phyloP scores from a whole-genome alignment of 2,888 invertebrate species.

The Malthinus flaveolus region DNA sequence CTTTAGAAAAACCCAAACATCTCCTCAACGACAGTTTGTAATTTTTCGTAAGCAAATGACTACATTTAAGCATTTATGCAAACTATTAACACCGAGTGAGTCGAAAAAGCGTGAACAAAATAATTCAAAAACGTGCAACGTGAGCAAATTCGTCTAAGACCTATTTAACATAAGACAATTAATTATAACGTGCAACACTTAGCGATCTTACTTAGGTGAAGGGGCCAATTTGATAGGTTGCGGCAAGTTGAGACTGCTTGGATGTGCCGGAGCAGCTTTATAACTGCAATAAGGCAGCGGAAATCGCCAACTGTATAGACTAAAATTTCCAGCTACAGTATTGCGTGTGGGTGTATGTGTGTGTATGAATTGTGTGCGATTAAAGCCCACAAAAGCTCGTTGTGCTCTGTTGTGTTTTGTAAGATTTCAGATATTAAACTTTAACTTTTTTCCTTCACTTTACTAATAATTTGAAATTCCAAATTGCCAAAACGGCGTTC shows the following conservation, averaged over 20 bases:
- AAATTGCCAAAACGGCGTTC: no score
- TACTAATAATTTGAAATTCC: no score
- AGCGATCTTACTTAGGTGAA: slow-evolving; percentile 67
- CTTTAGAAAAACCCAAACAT: no score
- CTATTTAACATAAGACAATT: slow-evolving; percentile 4
- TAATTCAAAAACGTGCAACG: not conserved
- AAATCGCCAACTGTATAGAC: slow-evolving; percentile 96
- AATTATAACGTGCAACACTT: slow-evolving; percentile 11
- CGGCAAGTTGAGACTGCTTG: slow-evolving; percentile 78
- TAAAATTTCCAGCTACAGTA: slow-evolving; percentile 57
- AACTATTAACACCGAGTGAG: not conserved
- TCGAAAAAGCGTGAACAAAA: not conserved
- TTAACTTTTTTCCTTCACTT: no score
- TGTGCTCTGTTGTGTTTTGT: not conserved
- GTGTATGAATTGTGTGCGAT: not conserved
- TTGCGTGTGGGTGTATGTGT: slow-evolving; percentile 29
- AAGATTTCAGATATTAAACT: no score
- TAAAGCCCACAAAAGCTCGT: slow-evolving; percentile 16
- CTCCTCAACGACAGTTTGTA: no score
- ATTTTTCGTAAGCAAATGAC: no score
- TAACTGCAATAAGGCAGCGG: slow-evolving; percentile 96
- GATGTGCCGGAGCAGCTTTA: slow-evolving; percentile 74
- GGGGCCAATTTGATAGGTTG: slow-evolving; percentile 77
- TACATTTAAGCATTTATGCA: not conserved
- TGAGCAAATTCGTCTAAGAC: not conserved